Conservation (phyloP, 1,140 invertebrate genomes). For the Philotrypesis tridentata region DNA sequence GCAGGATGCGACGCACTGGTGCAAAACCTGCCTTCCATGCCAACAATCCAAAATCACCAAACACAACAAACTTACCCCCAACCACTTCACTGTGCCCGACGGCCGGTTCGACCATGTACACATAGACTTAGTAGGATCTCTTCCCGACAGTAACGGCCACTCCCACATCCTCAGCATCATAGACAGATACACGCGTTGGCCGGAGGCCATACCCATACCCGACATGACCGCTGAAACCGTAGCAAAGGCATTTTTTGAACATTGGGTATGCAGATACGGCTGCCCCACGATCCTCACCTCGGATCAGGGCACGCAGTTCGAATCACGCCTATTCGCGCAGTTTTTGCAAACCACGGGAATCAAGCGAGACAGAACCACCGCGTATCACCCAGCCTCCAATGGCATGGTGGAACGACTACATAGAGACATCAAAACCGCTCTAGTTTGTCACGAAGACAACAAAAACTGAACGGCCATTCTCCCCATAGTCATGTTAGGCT, state of each 20-base stretch:
- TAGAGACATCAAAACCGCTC: not conserved
- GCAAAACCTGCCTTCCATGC: slow-evolving; percentile 48
- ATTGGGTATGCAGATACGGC: not conserved
- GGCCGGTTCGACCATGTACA: slow-evolving; percentile 62
- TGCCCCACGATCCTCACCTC: too few relatives aligned
- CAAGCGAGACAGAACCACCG: not conserved
- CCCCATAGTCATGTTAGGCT: too few relatives aligned
- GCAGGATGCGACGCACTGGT: slow-evolving; percentile 43
- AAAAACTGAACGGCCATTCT: too few relatives aligned
- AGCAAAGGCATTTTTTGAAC: not conserved
- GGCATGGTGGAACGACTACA: not conserved
- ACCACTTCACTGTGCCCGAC: slow-evolving; percentile 17
- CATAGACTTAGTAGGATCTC: slow-evolving; percentile 68
- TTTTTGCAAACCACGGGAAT: too few relatives aligned
- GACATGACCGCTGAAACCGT: not conserved
- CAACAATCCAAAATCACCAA: slow-evolving; percentile 47
- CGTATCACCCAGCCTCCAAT: not conserved
- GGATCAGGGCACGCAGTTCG: too few relatives aligned
- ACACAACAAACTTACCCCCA: not conserved
- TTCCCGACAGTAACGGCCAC: slow-evolving; percentile 61
- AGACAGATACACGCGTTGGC: not conserved
- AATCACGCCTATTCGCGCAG: too few relatives aligned
- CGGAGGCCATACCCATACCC: not conserved
- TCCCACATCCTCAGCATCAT: slow-evolving; percentile 41
- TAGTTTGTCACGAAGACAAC: too few relatives aligned